Evolutionary conservation across 2,797 vertebrate species (phyloP), one percentile per base, ranked within the genome.

Genomic region (Poecilia velifera): DNA sequence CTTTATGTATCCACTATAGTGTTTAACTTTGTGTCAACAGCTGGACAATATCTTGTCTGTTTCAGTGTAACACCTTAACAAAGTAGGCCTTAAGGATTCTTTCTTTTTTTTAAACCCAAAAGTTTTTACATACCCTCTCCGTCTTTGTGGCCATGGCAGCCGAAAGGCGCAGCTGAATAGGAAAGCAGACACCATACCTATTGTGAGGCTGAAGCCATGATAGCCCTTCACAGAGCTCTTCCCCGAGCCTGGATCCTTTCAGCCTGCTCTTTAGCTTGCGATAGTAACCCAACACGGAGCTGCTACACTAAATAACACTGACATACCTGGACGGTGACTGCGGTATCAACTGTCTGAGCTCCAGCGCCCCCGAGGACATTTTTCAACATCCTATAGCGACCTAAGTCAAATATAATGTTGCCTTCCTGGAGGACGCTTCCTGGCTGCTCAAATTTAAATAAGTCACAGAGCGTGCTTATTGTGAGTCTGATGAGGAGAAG

Each of bases 131-230:
- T 80, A 84, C 80, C 59, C 76, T 88, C 68, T 87, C 90, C 76
- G 88, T 83, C 74, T 87, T 76, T 53, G 39, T 9, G 39, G 81
- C 64, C 4, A 79, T 73, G 73, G 84, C 82, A 79, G 85, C 87
- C 83, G 76, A 83, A 74, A 79, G 82, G 73, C 85, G 75, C 76
- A 77, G 82, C 53, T 93, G 89, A 93, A 94, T 93, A 82, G 88
- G 94, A 92, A 95, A 95, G 77, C 82, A 88, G 94, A 94, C 93
- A 95, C 92, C 93, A 72, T 64, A 81, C 43, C 90, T 76, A 92
- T 94, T 94, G 91, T 93, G 84, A 87, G 74, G 62, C 81, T 72
- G 77, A 80, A 86, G 86, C 91, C 85, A 90, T 88, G 88, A 92
- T 93, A 94, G 92, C 85, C 90, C 78, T 87, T 84, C 16, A 72